A percentile compares a stretch with the other conserved stretches of the same genome.
phyloP scores from a whole-genome alignment of 2,797 vertebrate species.

The Epinephelus awoara region DNA sequence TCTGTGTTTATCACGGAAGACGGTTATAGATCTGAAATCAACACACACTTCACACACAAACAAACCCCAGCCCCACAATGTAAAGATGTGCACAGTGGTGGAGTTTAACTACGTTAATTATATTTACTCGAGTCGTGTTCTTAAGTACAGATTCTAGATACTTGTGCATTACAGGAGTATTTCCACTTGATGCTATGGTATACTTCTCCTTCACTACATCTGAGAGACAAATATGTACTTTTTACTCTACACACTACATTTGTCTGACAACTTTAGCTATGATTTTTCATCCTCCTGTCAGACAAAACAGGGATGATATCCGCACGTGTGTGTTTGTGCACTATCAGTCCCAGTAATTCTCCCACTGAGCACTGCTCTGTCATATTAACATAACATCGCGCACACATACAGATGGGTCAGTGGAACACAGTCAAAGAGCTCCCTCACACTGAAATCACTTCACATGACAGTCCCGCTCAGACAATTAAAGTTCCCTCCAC shows the following conservation, averaged over 20 bases:
- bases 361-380: constrained; percentile 28
- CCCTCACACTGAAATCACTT: constrained; percentile 40
- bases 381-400: constrained; percentile 44
- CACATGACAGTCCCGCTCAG: constrained; percentile 54
- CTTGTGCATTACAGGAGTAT: too few relatives aligned
- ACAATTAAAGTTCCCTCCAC: constrained; percentile 61
- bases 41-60: not conserved
- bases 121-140: not conserved
- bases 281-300: too few relatives aligned
- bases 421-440: constrained; percentile 36
- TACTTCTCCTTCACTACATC: too few relatives aligned
- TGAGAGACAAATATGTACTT: too few relatives aligned
- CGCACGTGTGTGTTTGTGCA: not conserved
- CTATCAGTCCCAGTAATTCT: not conserved
- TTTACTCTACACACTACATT: too few relatives aligned
- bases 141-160: too few relatives aligned
- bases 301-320: not conserved
- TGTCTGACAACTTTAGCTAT: too few relatives aligned
- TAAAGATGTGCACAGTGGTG: not conserved
- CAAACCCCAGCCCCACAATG: not conserved
- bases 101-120: not conserved
- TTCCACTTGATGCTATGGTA: too few relatives aligned
- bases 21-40: not conserved
- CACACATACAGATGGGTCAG: constrained; percentile 35
- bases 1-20: not conserved